Percentiles rank a stretch among this genome's conserved stretches.
Evolutionary conservation across 53 echinoderm and acorn worm genomes (phyloP).

Genomic region (Paracentrotus lividus): DNA sequence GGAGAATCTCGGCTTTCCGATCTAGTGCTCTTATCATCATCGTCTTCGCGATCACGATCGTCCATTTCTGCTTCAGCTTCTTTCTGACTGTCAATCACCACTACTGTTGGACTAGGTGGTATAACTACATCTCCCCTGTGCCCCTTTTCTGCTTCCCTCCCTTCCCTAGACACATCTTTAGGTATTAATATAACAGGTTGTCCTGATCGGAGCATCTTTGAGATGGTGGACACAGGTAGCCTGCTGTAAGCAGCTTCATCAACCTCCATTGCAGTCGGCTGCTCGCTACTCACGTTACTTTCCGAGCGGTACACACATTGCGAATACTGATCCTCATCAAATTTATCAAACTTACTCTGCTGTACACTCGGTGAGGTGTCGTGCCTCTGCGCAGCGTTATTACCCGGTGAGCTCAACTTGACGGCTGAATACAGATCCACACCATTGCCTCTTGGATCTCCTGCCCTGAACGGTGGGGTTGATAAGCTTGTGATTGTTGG

Average conservation of each 20-base stretch:
- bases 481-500: slow-evolving; percentile 94
- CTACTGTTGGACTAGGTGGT: slow-evolving; percentile 87
- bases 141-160: slow-evolving; percentile 70
- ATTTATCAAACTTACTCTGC: slow-evolving; percentile 50
- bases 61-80: slow-evolving; percentile 66
- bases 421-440: slow-evolving; percentile 70
- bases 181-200: slow-evolving; percentile 98
- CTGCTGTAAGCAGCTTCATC: slow-evolving; percentile 60
- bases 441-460: slow-evolving; percentile 61
- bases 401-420: slow-evolving; percentile 55
- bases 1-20: slow-evolving; percentile 73
- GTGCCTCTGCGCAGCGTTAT: slow-evolving; percentile 60
- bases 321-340: slow-evolving; percentile 56
- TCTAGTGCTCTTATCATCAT: slow-evolving; percentile 62
- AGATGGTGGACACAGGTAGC: slow-evolving; percentile 75
- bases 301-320: slow-evolving; percentile 33
- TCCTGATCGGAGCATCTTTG: slow-evolving; percentile 94
- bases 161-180: slow-evolving; percentile 81
- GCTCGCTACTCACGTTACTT: not conserved
- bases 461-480: slow-evolving; percentile 76
- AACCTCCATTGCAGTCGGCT: slow-evolving; percentile 65
- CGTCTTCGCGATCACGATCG: slow-evolving; percentile 66
- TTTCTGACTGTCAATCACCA: slow-evolving; percentile 75
- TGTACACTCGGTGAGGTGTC: slow-evolving; percentile 53
- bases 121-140: slow-evolving; percentile 86